A percentile compares a stretch with the other conserved stretches of the same genome.
phyloP scores from a whole-genome alignment of 2,113 vertebrate species.

The Nerophis ophidion region DNA sequence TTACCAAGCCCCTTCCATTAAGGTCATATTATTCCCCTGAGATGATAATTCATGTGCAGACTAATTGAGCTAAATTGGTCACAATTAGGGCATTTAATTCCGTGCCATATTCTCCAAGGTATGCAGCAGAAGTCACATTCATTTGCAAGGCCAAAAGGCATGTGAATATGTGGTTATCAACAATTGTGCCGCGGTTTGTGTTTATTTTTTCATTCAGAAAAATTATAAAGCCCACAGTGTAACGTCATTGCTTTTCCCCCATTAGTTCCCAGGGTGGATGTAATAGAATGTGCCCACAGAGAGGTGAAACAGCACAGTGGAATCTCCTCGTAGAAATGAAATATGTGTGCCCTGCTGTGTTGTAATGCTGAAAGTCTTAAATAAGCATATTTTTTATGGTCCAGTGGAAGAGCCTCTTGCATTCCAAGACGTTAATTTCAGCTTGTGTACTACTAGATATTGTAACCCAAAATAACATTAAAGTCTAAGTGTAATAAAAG shows the following conservation, averaged over 20 bases:
- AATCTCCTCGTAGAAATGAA: conserved; percentile 25
- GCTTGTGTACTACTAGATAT: neutral
- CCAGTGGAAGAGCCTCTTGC: conserved; percentile 9
- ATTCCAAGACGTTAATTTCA: neutral
- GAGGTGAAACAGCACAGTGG: conserved; percentile 26
- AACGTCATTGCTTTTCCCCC: conserved; percentile 27
- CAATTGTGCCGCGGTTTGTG: conserved; percentile 16
- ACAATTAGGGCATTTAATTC: conserved; percentile 33
- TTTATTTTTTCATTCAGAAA: conserved; percentile 36
- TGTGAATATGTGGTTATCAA: neutral
- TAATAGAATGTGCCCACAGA: conserved; percentile 33
- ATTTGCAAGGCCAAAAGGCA: neutral
- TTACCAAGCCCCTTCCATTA: conserved; percentile 9
- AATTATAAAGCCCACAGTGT: conserved; percentile 20
- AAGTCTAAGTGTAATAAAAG: no score
- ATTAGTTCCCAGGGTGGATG: conserved; percentile 33
- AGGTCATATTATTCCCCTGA: conserved; percentile 27
- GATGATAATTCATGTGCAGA: conserved; percentile 29
- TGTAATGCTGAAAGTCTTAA: conserved; percentile 21
- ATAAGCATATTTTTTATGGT: conserved; percentile 41
- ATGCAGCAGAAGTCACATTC: conserved; percentile 27
- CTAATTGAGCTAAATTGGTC: conserved; percentile 49
- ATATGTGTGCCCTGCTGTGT: conserved; percentile 35
- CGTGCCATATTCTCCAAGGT: conserved; percentile 46
- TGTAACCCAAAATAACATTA: neutral